phyloP scores from a whole-genome alignment of 2,113 vertebrate genomes.

The Dicentrarchus labrax region DNA sequence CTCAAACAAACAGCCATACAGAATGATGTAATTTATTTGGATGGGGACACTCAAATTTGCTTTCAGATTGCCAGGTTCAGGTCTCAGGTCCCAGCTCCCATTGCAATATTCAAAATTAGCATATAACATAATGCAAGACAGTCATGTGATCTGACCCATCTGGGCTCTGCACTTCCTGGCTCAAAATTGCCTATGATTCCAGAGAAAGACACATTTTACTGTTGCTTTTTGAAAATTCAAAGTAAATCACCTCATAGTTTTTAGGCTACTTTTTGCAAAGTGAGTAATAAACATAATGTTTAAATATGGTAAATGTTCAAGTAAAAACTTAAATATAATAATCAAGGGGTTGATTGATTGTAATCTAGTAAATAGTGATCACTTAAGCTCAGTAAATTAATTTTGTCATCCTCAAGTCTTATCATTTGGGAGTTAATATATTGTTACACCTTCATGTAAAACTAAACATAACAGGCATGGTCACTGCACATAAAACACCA shows the following conservation, averaged over 20 bases:
- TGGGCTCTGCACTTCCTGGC: background rate
- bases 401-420: conserved; percentile 1
- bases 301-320: background rate
- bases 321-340: background rate
- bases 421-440: conserved; percentile 24
- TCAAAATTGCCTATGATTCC: background rate
- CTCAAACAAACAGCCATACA: conserved; percentile 23
- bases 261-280: conserved; percentile 1
- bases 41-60: conserved; percentile 26
- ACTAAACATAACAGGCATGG: conserved; percentile 1
- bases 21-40: conserved; percentile 15
- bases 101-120: conserved; percentile 55
- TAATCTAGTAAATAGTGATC: background rate
- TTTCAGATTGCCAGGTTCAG: conserved; percentile 45
- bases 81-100: conserved; percentile 45
- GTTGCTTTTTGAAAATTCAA: background rate
- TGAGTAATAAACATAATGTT: background rate
- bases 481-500: conserved; percentile 10
- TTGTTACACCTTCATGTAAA: conserved; percentile 5
- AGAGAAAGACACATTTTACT: conserved; percentile 24
- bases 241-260: background rate
- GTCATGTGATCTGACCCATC: conserved; percentile 45
- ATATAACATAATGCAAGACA: conserved; percentile 35
- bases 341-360: background rate
- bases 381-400: background rate